Conservation (phyloP, 2,797 vertebrate species). For the Euphonia xanthogaster region DNA sequence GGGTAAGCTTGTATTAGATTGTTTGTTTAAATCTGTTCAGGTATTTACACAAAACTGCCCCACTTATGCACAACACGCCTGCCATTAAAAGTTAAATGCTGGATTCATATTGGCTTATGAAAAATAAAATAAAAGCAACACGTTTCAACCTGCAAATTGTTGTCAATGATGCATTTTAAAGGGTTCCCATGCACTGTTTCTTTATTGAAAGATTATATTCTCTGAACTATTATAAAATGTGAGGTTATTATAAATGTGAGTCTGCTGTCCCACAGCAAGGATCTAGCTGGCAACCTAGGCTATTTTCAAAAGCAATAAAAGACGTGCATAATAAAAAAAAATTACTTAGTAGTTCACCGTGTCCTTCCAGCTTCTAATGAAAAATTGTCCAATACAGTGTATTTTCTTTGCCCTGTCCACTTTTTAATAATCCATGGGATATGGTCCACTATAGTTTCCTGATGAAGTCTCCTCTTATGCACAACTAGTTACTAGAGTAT, state of each 20-base stretch:
- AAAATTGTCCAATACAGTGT: background rate
- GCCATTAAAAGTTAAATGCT: background rate
- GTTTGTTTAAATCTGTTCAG: background rate
- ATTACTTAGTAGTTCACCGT: background rate
- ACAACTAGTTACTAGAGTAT: background rate
- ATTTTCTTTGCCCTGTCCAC: background rate
- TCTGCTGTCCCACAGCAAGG: background rate
- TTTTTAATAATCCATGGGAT: background rate
- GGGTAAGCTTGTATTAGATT: background rate
- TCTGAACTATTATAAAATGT: background rate
- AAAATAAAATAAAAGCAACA: background rate
- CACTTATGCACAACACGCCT: background rate
- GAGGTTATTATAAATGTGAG: background rate
- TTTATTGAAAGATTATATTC: background rate
- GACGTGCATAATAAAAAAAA: background rate
- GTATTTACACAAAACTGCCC: background rate
- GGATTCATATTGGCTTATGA: background rate
- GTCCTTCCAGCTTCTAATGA: background rate
- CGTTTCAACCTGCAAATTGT: background rate
- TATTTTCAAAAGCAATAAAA: constrained; percentile 9
- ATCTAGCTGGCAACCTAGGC: background rate
- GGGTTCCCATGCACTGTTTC: background rate
- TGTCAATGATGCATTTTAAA: background rate
- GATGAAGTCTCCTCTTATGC: background rate
- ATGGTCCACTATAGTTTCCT: background rate